Conservation (phyloP, 2,888 invertebrate species). For the Drosophila seclusa region DNA sequence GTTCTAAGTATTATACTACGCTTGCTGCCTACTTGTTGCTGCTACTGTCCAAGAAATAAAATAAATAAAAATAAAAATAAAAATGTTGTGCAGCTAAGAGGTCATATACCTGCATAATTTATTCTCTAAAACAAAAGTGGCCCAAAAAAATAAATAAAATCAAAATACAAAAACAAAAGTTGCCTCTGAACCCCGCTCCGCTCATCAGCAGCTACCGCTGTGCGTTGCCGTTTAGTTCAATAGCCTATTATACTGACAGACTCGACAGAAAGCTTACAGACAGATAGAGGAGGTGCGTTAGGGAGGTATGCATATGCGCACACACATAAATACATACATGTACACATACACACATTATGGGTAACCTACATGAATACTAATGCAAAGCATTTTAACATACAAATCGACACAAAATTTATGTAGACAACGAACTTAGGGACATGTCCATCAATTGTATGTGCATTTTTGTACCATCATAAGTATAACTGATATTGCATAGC, state of each 20-base stretch:
- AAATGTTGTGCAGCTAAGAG: slow-evolving; percentile 54
- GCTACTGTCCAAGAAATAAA: slow-evolving; percentile 6
- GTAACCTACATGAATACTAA: slow-evolving; percentile 49
- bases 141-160: slow-evolving; percentile 5
- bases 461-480: slow-evolving; percentile 4
- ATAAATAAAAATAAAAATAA: slow-evolving; percentile 32
- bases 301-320: slow-evolving; percentile 8
- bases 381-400: slow-evolving; percentile 38
- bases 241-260: slow-evolving; percentile 66
- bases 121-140: slow-evolving; percentile 66
- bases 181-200: slow-evolving; percentile 26
- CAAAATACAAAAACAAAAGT: neutral
- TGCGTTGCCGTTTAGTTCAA: slow-evolving; percentile 55
- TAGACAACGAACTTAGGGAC: slow-evolving; percentile 32
- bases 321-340: neutral
- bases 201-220: slow-evolving; percentile 17
- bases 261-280: slow-evolving; percentile 8
- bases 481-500: slow-evolving; percentile 37
- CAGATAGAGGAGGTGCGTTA: slow-evolving; percentile 3
- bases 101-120: slow-evolving; percentile 67
- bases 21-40: slow-evolving; percentile 9
- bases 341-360: slow-evolving; percentile 12
- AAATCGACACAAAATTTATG: slow-evolving; percentile 56
- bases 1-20: neutral
- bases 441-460: slow-evolving; percentile 5